phyloP scores from a whole-genome alignment of 2,797 vertebrate genomes.

The Chelidonichthys spinosus region DNA sequence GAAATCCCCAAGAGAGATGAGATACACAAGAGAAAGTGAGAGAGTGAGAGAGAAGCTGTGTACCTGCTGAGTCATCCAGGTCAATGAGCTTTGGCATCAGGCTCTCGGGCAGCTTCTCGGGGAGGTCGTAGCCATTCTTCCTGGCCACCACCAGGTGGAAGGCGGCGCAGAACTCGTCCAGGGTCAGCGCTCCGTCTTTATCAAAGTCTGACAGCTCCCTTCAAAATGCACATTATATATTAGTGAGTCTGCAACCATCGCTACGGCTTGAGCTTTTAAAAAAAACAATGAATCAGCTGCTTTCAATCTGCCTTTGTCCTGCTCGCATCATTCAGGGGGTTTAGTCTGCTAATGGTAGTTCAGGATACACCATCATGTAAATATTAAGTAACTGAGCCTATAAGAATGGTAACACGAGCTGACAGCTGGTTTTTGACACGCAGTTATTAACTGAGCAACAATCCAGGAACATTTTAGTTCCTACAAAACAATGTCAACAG shows the following conservation, averaged over 20 bases:
- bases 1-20: not conserved
- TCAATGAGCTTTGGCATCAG: slow-evolving; percentile 99
- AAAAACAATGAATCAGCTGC: no score
- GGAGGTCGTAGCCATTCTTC: slow-evolving; percentile 98
- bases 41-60: slow-evolving; percentile 10
- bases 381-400: not conserved
- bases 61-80: slow-evolving; percentile 97
- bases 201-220: slow-evolving; percentile 99
- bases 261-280: no score
- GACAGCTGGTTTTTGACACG: not conserved
- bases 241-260: slow-evolving; percentile 8
- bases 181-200: slow-evolving; percentile 97
- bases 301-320: not conserved
- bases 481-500: not conserved
- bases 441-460: slow-evolving; percentile 8
- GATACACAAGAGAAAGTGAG: not conserved
- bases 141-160: slow-evolving; percentile 98
- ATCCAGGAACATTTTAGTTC: slow-evolving; percentile 3
- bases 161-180: slow-evolving; percentile 99
- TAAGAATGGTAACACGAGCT: not conserved
- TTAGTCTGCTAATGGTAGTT: not conserved
- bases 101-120: slow-evolving; percentile 98
- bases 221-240: slow-evolving; percentile 29
- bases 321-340: not conserved
- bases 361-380: not conserved